Evolutionary conservation across 2,797 vertebrate genomes (phyloP).

Genomic region (Urophycis tenuis): DNA sequence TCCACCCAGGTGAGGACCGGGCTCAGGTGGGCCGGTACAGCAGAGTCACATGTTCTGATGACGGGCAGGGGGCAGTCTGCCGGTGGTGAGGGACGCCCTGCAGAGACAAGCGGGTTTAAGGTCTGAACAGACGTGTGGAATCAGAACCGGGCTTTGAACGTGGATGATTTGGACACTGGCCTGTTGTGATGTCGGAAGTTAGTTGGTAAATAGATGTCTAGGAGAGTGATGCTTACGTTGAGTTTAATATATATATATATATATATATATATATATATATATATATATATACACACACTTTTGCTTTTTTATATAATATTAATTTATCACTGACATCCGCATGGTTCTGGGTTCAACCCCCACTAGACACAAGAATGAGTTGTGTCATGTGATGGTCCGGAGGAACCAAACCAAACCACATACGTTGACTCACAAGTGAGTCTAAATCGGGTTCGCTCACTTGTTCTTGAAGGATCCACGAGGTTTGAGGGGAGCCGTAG

Average conservation of each 20-base stretch:
- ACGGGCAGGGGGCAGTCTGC: slow-evolving; percentile 61
- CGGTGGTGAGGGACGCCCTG: slow-evolving; percentile 60
- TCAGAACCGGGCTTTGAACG: not conserved
- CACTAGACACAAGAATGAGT: not conserved
- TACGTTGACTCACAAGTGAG: too few relatives aligned
- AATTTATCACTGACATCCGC: not conserved
- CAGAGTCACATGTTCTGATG: slow-evolving; percentile 64
- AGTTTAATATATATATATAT: too few relatives aligned
- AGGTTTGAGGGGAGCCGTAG: slow-evolving; percentile 69
- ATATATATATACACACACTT: too few relatives aligned
- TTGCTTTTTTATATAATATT: not conserved
- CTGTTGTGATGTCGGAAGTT: not conserved
- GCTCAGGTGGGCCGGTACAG: slow-evolving; percentile 62
- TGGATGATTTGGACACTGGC: not conserved
- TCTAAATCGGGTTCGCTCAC: slow-evolving; percentile 43
- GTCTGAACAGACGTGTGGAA: not conserved
- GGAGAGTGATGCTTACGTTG: not conserved
- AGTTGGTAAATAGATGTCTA: not conserved
- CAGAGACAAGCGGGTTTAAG: not conserved
- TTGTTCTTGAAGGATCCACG: slow-evolving; percentile 57
- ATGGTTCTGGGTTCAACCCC: not conserved
- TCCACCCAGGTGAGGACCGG: slow-evolving; percentile 78
- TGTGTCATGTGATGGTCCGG: not conserved
- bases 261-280: too few relatives aligned
- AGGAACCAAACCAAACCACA: too few relatives aligned